Percentiles rank a stretch among this genome's conserved stretches.
Conservation (phyloP, 2,797 vertebrate species). For the Hippoglossus hippoglossus region DNA sequence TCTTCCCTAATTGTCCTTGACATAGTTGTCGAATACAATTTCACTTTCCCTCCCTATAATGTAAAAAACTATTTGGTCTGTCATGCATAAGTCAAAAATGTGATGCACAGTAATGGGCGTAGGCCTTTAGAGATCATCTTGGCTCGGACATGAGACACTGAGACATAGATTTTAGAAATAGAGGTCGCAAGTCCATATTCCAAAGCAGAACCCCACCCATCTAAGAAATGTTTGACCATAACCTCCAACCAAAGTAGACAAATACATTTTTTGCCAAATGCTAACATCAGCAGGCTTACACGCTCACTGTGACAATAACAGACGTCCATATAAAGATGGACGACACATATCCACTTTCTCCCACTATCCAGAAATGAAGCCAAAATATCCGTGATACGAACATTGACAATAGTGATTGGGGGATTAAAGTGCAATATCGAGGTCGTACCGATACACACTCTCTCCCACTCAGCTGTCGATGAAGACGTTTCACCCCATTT, state of each 20-base stretch:
- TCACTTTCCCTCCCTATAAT: background rate
- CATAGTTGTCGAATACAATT: background rate
- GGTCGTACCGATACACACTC: too few species aligned
- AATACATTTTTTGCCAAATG: background rate
- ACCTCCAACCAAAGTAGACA: background rate
- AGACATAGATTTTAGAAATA: background rate
- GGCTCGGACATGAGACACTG: background rate
- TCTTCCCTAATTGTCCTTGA: background rate
- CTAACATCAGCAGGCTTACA: background rate
- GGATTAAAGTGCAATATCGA: too few species aligned
- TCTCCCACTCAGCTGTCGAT: too few species aligned
- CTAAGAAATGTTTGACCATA: background rate
- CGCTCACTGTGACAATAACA: too few species aligned
- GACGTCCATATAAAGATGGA: too few species aligned
- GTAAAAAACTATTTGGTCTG: background rate
- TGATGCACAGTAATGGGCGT: background rate
- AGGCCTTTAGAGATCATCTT: background rate
- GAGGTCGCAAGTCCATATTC: constrained; percentile 5
- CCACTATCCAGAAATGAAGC: too few species aligned
- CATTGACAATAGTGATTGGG: too few species aligned
- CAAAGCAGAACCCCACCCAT: background rate
- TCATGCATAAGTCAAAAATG: background rate
- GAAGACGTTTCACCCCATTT: too few species aligned
- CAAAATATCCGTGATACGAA: too few species aligned
- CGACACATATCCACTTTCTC: too few species aligned